These are phyloP conservation scores for Drosophila littoralis DNA, from an alignment of 1,140 invertebrate genomes.

Conservation along the genomic window DNA sequence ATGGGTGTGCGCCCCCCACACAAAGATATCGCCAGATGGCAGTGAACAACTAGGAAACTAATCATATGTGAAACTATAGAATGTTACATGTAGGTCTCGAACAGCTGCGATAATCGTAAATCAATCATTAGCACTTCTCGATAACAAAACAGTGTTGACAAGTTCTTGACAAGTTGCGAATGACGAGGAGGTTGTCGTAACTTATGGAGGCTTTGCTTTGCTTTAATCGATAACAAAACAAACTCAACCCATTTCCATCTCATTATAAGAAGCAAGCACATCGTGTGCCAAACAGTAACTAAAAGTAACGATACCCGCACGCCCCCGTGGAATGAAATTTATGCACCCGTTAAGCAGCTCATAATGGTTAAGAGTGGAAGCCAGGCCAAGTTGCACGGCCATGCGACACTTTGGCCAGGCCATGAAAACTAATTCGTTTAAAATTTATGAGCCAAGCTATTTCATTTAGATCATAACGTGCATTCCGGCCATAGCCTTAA, in stretches of 20 bases:
- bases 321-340: conserved; percentile 17
- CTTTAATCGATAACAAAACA: background rate
- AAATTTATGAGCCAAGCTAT: conserved; percentile 67
- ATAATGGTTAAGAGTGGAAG: conserved; percentile 26
- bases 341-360: conserved; percentile 45
- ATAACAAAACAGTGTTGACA: conserved; percentile 1
- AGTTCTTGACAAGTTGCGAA: conserved; percentile 16
- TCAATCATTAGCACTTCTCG: conserved; percentile 33
- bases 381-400: conserved; percentile 1
- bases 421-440: conserved; percentile 81
- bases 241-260: background rate
- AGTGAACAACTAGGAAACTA: background rate
- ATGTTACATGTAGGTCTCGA: background rate
- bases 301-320: conserved; percentile 7
- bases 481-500: conserved; percentile 14
- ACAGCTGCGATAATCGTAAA: conserved; percentile 20
- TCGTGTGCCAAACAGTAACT: conserved; percentile 22
- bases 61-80: background rate
- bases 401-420: conserved; percentile 28
- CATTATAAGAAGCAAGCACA: background rate
- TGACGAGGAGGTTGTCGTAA: background rate
- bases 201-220: no score
- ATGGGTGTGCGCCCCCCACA: background rate
- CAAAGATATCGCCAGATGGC: background rate
- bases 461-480: conserved; percentile 60